phyloP scores from a whole-genome alignment of 2,797 vertebrate species.

The Denticeps clupeoides region DNA sequence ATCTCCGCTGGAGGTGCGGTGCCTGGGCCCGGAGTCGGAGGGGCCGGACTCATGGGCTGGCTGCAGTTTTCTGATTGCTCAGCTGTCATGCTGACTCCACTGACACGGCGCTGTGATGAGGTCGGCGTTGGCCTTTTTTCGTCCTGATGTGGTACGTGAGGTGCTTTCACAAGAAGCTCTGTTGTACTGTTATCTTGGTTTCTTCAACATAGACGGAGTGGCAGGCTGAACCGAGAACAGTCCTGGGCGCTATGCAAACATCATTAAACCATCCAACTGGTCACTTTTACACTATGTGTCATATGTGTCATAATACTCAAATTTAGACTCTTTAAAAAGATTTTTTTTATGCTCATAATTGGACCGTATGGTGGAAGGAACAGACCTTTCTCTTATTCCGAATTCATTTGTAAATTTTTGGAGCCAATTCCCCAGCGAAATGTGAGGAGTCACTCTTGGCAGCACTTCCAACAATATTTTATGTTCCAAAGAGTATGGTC shows the following conservation, averaged over 20 bases:
- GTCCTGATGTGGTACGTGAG: not conserved
- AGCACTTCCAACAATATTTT: not conserved
- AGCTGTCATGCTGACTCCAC: slow-evolving; percentile 25
- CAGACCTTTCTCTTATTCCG: too few relatives aligned
- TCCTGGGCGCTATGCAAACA: too few relatives aligned
- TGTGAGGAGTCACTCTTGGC: not conserved
- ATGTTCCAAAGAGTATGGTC: not conserved
- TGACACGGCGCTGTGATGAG: slow-evolving; percentile 15
- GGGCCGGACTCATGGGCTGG: slow-evolving; percentile 18
- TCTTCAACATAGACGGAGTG: not conserved
- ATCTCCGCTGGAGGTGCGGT: not conserved
- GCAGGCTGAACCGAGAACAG: not conserved
- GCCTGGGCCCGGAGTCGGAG: slow-evolving; percentile 1
- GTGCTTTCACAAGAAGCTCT: not conserved
- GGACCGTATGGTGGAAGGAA: too few relatives aligned
- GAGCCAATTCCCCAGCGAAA: not conserved
- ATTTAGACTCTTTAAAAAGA: too few relatives aligned
- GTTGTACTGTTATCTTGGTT: not conserved
- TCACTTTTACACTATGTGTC: too few relatives aligned
- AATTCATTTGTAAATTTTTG: too few relatives aligned
- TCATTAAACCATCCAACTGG: too few relatives aligned
- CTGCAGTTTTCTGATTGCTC: slow-evolving; percentile 29
- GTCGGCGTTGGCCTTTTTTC: slow-evolving; percentile 5
- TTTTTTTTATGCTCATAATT: too few relatives aligned
- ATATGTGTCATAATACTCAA: too few relatives aligned